Evolutionary conservation across 2,113 vertebrate genomes (phyloP).

Genomic region (Nipponia nippon): DNA sequence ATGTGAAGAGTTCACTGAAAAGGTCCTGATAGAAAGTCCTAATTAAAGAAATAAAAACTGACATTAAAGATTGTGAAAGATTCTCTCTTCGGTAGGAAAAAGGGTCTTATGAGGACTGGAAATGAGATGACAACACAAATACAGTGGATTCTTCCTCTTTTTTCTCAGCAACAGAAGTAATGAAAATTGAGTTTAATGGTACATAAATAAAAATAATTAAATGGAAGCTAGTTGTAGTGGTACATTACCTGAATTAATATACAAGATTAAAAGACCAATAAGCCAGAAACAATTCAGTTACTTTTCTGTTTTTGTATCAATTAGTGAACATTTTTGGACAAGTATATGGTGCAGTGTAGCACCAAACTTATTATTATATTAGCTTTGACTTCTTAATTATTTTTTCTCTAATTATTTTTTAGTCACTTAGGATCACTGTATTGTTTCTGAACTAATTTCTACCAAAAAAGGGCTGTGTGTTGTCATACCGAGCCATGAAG

Average conservation of each 20-base stretch:
- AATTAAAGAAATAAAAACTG: slow-evolving; percentile 75
- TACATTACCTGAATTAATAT: slow-evolving; percentile 69
- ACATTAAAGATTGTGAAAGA: slow-evolving; percentile 39
- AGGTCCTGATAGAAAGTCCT: slow-evolving; percentile 59
- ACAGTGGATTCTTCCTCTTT: slow-evolving; percentile 5
- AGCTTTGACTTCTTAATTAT: slow-evolving; percentile 22
- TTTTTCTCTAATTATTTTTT: not conserved
- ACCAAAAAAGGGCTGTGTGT: not conserved
- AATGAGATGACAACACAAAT: slow-evolving; percentile 44
- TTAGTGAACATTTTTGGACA: slow-evolving; percentile 14
- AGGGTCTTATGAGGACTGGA: slow-evolving; percentile 43
- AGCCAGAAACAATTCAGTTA: slow-evolving; percentile 60
- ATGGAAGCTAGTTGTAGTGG: slow-evolving; percentile 40
- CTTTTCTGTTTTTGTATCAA: slow-evolving; percentile 49
- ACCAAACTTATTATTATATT: not conserved
- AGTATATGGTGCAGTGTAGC: not conserved
- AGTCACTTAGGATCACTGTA: not conserved
- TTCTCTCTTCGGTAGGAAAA: slow-evolving; percentile 25
- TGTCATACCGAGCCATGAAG: not conserved
- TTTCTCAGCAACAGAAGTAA: slow-evolving; percentile 25
- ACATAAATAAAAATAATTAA: slow-evolving; percentile 76
- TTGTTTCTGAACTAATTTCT: not conserved
- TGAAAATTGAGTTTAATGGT: slow-evolving; percentile 67
- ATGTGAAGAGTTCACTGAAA: slow-evolving; percentile 67
- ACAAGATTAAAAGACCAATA: slow-evolving; percentile 66